phyloP scores from a whole-genome alignment of 2,797 vertebrate genomes.

The Triplophysa yarkandensis region DNA sequence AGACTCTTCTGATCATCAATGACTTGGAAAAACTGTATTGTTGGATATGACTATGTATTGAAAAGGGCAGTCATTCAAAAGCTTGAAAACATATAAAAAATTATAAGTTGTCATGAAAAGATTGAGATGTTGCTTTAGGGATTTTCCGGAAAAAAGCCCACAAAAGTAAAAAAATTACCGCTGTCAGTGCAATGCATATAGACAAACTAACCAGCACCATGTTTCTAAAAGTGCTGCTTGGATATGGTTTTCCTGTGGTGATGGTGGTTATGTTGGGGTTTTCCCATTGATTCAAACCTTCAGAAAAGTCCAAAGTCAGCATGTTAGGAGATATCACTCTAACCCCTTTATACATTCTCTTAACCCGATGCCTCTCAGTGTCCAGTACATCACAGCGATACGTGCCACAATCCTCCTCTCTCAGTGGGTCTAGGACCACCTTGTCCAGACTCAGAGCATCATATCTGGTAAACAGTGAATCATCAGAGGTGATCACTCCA shows the following conservation, averaged over 20 bases:
- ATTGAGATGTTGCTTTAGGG: background rate
- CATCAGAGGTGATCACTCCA: conserved; percentile 81
- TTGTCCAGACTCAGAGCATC: conserved; percentile 58
- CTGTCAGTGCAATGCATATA: background rate
- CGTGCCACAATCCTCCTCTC: conserved; percentile 83
- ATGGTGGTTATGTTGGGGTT: conserved; percentile 41
- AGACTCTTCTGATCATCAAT: background rate
- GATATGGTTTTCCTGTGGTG: conserved; percentile 6
- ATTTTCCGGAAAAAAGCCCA: conserved; percentile 21
- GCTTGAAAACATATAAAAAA: background rate
- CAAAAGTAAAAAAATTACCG: conserved; percentile 43
- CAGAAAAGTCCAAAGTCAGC: conserved; percentile 75
- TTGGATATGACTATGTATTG: background rate
- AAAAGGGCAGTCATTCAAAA: background rate
- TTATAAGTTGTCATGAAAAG: conserved; percentile 21
- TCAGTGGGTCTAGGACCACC: conserved; percentile 66
- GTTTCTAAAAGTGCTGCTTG: conserved; percentile 20
- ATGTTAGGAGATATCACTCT: conserved; percentile 71
- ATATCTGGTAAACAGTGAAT: conserved; percentile 74
- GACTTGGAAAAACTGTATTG: background rate
- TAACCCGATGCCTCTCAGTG: conserved; percentile 66
- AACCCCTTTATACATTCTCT: conserved; percentile 83
- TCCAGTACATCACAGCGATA: conserved; percentile 84
- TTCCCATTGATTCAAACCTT: conserved; percentile 66
- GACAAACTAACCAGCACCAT: conserved; percentile 49